A percentile compares a stretch with the other conserved stretches of the same genome.
Conservation (phyloP, 2,888 invertebrate genomes). For the Eristalinus aeneus region DNA sequence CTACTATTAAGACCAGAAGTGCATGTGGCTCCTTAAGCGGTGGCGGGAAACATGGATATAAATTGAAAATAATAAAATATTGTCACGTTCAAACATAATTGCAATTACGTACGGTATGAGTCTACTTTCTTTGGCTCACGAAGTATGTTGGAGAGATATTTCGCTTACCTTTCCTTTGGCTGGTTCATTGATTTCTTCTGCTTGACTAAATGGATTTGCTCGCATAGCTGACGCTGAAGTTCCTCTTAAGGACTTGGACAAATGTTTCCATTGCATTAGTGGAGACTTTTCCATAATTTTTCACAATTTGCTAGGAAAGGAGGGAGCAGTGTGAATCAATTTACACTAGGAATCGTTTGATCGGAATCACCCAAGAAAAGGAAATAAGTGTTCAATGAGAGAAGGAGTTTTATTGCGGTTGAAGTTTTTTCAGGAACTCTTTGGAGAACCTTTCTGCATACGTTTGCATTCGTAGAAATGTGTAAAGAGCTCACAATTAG, state of each 20-base stretch:
- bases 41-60: slow-evolving; percentile 64
- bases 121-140: background rate
- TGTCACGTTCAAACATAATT: slow-evolving; percentile 74
- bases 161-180: background rate
- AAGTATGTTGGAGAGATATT: background rate
- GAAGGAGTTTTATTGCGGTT: no score
- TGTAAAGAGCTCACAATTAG: no score
- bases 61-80: slow-evolving; percentile 75
- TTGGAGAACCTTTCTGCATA: no score
- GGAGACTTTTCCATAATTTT: background rate
- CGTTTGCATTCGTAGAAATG: no score
- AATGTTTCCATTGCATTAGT: background rate
- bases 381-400: background rate
- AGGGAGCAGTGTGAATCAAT: background rate
- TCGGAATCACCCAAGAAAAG: background rate
- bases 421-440: no score
- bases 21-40: slow-evolving; percentile 33
- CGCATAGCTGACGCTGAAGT: slow-evolving; percentile 1
- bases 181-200: background rate
- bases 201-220: background rate
- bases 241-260: background rate
- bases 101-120: slow-evolving; percentile 45
- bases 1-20: slow-evolving; percentile 70
- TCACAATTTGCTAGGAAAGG: background rate
- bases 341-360: background rate